These are phyloP conservation scores for Sitobion miscanthi DNA, from an alignment of 1,140 invertebrate genomes.

Conservation along the genomic window DNA sequence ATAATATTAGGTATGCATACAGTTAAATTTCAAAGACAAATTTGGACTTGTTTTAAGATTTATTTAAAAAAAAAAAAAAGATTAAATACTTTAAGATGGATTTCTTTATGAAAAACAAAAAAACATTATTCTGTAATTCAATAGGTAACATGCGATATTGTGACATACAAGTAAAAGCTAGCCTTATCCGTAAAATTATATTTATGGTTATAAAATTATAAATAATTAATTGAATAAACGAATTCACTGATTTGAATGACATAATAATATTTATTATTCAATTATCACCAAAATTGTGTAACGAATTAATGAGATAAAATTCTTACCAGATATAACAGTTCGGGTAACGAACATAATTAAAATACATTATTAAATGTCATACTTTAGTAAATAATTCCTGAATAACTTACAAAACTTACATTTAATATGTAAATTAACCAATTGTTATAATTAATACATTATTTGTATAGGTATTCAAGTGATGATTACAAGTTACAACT, in stretches of 20 bases:
- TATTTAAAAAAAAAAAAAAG: no score
- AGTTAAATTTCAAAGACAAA: no score
- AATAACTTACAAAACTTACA: neutral
- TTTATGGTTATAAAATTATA: neutral
- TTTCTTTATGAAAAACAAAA: no score
- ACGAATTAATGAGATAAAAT: neutral
- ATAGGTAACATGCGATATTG: no score
- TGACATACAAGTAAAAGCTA: no score
- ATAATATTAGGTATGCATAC: no score
- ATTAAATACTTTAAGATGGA: no score
- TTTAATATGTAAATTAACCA: constrained; percentile 15
- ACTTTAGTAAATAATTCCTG: neutral
- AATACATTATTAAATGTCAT: neutral
- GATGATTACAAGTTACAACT: neutral
- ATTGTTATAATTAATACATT: neutral
- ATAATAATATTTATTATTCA: neutral
- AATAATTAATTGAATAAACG: neutral
- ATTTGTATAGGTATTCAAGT: neutral
- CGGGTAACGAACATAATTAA: neutral
- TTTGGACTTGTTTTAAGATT: no score
- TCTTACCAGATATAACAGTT: neutral
- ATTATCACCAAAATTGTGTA: neutral
- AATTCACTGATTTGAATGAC: neutral
- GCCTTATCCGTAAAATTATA: neutral
- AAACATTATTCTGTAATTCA: no score